Evolutionary conservation across 1,140 invertebrate genomes (phyloP).

Genomic region (Leptonema lineaticorne): DNA sequence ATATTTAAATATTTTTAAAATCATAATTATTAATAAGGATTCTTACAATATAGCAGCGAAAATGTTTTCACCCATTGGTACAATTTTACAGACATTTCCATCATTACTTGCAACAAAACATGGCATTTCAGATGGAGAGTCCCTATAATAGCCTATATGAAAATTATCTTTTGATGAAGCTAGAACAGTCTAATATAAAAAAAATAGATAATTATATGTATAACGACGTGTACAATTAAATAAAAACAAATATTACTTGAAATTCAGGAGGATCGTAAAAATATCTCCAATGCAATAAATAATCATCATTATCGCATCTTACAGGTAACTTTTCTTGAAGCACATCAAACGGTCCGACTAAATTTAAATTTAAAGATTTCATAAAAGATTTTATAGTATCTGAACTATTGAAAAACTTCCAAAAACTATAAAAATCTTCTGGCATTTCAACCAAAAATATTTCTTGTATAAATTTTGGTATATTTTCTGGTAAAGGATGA

Average conservation of each 20-base stretch:
- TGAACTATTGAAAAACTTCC: slow-evolving; percentile 69
- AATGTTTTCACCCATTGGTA: slow-evolving; percentile 75
- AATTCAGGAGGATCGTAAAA: slow-evolving; percentile 95
- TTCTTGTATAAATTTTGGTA: slow-evolving; percentile 61
- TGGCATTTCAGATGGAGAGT: slow-evolving; percentile 73
- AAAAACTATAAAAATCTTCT: slow-evolving; percentile 83
- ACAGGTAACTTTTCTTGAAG: slow-evolving; percentile 67
- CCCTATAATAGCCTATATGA: slow-evolving; percentile 89
- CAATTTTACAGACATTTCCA: slow-evolving; percentile 66
- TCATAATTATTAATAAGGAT: slow-evolving; percentile 27
- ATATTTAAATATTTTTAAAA: background rate
- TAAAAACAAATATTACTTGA: slow-evolving; percentile 59
- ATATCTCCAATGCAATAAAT: slow-evolving; percentile 84
- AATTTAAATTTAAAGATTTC: slow-evolving; percentile 63
- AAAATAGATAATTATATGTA: slow-evolving; percentile 1
- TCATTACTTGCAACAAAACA: slow-evolving; percentile 77
- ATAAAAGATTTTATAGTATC: slow-evolving; percentile 63
- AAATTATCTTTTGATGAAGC: slow-evolving; percentile 69
- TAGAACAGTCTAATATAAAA: slow-evolving; percentile 64
- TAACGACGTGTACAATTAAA: background rate
- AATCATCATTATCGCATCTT: slow-evolving; percentile 60
- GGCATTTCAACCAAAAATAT: slow-evolving; percentile 88
- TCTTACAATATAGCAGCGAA: slow-evolving; percentile 81
- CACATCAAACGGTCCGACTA: slow-evolving; percentile 89
- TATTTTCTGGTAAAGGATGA: slow-evolving; percentile 29